These are phyloP conservation scores for Ptilodon capucinus DNA, from an alignment of 2,888 invertebrate genomes.

Conservation along the genomic window DNA sequence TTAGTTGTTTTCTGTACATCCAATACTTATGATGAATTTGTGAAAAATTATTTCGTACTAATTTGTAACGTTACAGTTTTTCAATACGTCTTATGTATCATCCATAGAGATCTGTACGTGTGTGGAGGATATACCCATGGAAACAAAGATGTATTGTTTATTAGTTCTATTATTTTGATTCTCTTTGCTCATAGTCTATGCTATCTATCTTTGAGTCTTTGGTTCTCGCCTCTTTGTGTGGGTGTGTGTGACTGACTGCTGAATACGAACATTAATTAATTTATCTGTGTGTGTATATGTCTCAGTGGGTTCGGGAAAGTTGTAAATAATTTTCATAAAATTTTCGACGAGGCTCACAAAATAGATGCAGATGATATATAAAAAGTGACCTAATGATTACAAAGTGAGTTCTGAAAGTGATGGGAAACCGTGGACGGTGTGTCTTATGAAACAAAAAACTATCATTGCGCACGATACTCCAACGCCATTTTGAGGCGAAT, in stretches of 20 bases:
- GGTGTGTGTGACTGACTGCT: not conserved
- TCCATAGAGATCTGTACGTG: too few species aligned
- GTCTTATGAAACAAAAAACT: conserved; percentile 80
- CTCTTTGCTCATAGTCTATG: too few species aligned
- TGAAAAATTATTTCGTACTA: too few species aligned
- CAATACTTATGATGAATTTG: too few species aligned
- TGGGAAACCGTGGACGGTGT: conserved; percentile 63
- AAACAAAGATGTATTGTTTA: too few species aligned
- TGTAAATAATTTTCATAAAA: conserved; percentile 76
- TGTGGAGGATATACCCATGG: too few species aligned
- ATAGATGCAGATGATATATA: conserved; percentile 47
- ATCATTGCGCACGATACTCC: conserved; percentile 82
- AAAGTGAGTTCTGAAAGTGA: conserved; percentile 63
- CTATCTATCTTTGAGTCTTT: too few species aligned
- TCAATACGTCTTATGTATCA: too few species aligned
- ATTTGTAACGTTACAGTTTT: too few species aligned
- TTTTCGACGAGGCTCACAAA: conserved; percentile 49
- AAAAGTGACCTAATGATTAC: conserved; percentile 58
- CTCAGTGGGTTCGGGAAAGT: conserved; percentile 68
- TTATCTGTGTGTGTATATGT: conserved; percentile 42
- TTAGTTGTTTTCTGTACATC: too few species aligned
- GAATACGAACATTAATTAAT: conserved; percentile 14
- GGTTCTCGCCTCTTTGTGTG: too few species aligned
- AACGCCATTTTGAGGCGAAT: conserved; percentile 85
- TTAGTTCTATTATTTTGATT: too few species aligned